A percentile compares a stretch with the other conserved stretches of the same genome.
Conservation (phyloP, 2,113 vertebrate species). For the Gallinago jamesoni region DNA sequence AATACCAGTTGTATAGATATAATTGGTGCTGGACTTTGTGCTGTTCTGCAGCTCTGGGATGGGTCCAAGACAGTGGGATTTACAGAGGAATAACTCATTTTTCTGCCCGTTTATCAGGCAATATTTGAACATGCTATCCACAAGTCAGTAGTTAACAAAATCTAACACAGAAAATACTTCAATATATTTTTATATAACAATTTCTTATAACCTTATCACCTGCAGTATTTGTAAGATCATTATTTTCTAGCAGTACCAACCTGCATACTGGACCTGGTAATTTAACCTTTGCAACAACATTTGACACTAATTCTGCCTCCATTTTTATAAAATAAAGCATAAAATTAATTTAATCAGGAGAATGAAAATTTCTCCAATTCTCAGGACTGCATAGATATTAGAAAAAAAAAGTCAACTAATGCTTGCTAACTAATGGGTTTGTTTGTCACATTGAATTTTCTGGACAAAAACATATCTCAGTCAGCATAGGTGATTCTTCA, state of each 20-base stretch:
- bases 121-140: not conserved
- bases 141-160: not conserved
- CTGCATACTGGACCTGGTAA: not conserved
- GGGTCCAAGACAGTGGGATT: not conserved
- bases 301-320: not conserved
- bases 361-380: not conserved
- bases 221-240: not conserved
- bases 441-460: not conserved
- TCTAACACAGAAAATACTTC: not conserved
- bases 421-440: not conserved
- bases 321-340: not conserved
- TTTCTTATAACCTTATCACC: not conserved
- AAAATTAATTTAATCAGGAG: not conserved
- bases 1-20: rapidly evolving
- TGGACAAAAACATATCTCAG: not conserved
- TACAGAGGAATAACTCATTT: not conserved
- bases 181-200: not conserved
- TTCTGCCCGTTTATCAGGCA: not conserved
- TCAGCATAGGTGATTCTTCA: not conserved
- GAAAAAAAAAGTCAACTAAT: not conserved
- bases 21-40: not conserved
- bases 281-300: not conserved
- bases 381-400: not conserved
- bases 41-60: not conserved
- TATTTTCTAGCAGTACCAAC: not conserved